Evolutionary conservation across 2,797 vertebrate genomes (phyloP), one percentile per base, ranked within the genome.

Genomic region (Lepilemur ruficaudatus): DNA sequence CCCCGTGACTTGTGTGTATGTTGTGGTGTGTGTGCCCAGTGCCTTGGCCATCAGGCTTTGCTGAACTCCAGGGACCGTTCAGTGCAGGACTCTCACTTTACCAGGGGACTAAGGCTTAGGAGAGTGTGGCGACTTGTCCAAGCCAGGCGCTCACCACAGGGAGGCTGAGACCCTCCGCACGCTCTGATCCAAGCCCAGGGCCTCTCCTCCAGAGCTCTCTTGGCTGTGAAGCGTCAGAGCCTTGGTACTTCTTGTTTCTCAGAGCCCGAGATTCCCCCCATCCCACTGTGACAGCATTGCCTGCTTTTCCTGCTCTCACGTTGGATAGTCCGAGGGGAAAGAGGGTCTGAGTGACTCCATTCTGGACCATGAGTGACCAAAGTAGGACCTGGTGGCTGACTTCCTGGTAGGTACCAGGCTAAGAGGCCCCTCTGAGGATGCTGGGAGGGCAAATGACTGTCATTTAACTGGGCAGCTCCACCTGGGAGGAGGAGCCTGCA

Each of bases 81-180:
- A 35, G 52, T 28, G 67, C 76, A 8, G 79, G 82, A 52, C 35
- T 35, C 46, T 83, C 46, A 1, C 75, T 48, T 78, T 52, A 32
- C n/a, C 59, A 30, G 67, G 50, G 32, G 14, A 25, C 55, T 12
- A 7, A 63, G 67, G 59, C 59, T 41, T 9, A 30, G 41, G 59
- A 79, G 83, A 59, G 35, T 57, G 63, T 52, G 15, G 7, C 0
- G 7, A 38, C 28, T 22, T 78, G 22, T 22, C 41, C 17, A 67
- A 38, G 65, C 32, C 78, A 91, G 48, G 30, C 5, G 0, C 65
- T 80, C 22, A 12, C 41, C 32, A 1, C 0, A 0, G 30, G 25
- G 9, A 48, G 30, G 38, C 13, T 0, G 13, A 15, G 41, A 61
- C 10, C 32, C n/a, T 59, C 43, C 41, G 81, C 11, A 4, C 17